A percentile compares a stretch with the other conserved stretches of the same genome.
phyloP scores from a whole-genome alignment of 2,113 vertebrate genomes.

The Bathybates hornii region DNA sequence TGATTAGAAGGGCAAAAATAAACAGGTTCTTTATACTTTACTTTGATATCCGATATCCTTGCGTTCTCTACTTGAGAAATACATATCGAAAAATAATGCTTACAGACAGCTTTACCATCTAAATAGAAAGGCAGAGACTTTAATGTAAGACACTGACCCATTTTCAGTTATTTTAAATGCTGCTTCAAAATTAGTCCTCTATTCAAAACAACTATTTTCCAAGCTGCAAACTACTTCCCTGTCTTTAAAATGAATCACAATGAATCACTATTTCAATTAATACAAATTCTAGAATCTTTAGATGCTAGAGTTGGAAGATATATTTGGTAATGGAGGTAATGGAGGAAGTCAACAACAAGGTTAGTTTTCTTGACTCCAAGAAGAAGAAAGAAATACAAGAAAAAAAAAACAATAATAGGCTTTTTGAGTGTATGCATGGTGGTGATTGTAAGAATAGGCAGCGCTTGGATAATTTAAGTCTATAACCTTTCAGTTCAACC shows the following conservation, averaged over 20 bases:
- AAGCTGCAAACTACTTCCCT: not conserved
- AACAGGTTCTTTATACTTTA: not conserved
- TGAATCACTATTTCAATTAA: not conserved
- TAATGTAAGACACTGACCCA: not conserved
- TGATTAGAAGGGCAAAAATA: not conserved
- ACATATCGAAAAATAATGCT: not conserved
- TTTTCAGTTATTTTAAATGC: not conserved
- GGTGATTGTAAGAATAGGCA: not conserved
- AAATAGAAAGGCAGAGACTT: not conserved
- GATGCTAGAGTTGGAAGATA: not conserved
- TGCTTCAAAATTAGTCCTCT: not conserved
- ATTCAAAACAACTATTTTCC: not conserved
- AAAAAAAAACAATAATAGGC: not conserved
- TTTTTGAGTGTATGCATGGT: not conserved
- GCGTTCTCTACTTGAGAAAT: not conserved
- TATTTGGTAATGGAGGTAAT: not conserved
- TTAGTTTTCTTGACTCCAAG: not conserved
- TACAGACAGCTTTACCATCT: not conserved
- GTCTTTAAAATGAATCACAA: not conserved
- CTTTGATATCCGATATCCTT: not conserved
- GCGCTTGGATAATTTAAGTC: not conserved
- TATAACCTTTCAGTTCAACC: constrained; percentile 14
- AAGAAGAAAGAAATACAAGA: not conserved
- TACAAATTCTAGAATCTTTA: not conserved
- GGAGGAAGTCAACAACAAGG: not conserved